Percentiles rank a stretch among this genome's conserved stretches.
Evolutionary conservation across 2,888 invertebrate species (phyloP).

Genomic region (Phania funesta): DNA sequence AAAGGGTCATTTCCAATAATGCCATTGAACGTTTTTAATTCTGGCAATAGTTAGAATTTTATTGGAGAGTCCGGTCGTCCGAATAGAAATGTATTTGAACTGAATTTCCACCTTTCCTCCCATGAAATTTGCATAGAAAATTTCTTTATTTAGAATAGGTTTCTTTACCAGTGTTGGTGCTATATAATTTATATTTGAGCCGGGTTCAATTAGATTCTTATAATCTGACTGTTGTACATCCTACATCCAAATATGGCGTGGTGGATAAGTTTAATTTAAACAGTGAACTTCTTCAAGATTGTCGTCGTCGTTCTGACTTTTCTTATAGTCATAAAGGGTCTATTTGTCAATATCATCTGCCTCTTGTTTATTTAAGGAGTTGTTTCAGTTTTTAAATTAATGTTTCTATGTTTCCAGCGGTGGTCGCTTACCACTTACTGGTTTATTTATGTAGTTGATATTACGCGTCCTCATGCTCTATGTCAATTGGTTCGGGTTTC

Average conservation of each 20-base stretch:
- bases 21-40: no score
- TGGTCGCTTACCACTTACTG: not conserved
- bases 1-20: no score
- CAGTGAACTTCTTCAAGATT: conserved; percentile 11
- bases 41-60: no score
- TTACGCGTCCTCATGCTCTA: conserved; percentile 14
- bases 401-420: not conserved
- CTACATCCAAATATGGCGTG: conserved; percentile 5
- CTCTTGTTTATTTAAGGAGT: not conserved
- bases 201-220: not conserved
- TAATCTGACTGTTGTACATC: not conserved
- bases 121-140: not conserved
- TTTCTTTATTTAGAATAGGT: conserved; percentile 16
- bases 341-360: not conserved
- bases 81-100: no score
- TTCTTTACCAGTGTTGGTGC: not conserved
- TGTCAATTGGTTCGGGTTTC: conserved; percentile 35
- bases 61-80: no score
- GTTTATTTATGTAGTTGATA: conserved; percentile 38
- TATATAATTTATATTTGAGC: conserved; percentile 27
- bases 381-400: not conserved
- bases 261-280: conserved; percentile 15
- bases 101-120: conserved; percentile 1
- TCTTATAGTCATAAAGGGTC: no score
- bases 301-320: not conserved